A percentile compares a stretch with the other conserved stretches of the same genome.
Evolutionary conservation across 2,888 invertebrate genomes (phyloP).

Genomic region (Drosophila phalerata): DNA sequence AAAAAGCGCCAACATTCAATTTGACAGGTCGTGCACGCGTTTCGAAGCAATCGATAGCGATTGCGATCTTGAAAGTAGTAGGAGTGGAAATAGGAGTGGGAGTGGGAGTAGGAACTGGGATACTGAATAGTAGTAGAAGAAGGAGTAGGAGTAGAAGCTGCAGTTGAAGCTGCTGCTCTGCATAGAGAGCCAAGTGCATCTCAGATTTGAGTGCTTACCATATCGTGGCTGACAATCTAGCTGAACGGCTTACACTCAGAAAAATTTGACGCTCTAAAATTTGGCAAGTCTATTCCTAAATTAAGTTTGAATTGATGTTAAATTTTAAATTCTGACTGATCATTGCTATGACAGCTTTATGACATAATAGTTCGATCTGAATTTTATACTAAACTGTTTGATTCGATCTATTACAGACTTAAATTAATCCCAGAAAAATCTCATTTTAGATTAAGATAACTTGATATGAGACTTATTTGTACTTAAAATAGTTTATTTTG

Average conservation of each 20-base stretch:
- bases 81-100: constrained; percentile 16
- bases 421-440: too few relatives aligned
- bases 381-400: too few relatives aligned
- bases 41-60: constrained; percentile 56
- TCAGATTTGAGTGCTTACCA: constrained; percentile 79
- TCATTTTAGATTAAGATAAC: too few relatives aligned
- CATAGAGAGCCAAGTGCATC: constrained; percentile 59
- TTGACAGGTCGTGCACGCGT: constrained; percentile 81
- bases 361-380: too few relatives aligned
- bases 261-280: too few relatives aligned
- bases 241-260: neutral
- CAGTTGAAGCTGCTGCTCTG: constrained; percentile 62
- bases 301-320: too few relatives aligned
- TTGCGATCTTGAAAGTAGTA: constrained; percentile 35
- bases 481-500: too few relatives aligned
- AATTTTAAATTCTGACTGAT: too few relatives aligned
- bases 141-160: constrained; percentile 1
- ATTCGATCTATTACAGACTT: too few relatives aligned
- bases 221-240: constrained; percentile 63
- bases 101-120: constrained; percentile 2
- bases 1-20: constrained; percentile 50
- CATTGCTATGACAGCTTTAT: too few relatives aligned
- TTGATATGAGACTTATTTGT: too few relatives aligned
- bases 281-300: too few relatives aligned
- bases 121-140: constrained; percentile 5